Conservation (phyloP, 2,113 vertebrate species). For the Pithys albifrons region DNA sequence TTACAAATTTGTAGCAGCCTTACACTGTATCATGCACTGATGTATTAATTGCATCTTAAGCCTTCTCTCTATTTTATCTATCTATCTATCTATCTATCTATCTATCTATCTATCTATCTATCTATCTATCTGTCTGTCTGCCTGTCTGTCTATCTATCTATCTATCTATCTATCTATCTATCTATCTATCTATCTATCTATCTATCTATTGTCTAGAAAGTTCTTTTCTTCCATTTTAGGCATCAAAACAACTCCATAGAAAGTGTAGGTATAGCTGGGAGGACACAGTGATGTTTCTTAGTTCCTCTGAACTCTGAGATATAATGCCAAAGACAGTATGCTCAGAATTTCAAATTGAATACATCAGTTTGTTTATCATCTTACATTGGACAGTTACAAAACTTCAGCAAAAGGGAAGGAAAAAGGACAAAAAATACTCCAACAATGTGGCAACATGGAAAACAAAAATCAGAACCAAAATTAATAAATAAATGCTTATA, state of each 20-base stretch:
- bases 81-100: too few species aligned
- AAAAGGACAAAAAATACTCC: not conserved
- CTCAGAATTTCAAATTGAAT: not conserved
- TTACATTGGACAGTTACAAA: not conserved
- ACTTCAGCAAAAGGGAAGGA: not conserved
- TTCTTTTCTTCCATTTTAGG: too few species aligned
- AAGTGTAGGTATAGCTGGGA: not conserved
- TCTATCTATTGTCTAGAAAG: too few species aligned
- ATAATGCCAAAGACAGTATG: not conserved
- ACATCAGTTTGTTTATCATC: not conserved
- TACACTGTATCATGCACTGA: too few species aligned
- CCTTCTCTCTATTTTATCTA: too few species aligned
- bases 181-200: too few species aligned
- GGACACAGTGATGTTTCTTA: not conserved
- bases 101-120: too few species aligned
- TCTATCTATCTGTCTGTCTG: too few species aligned
- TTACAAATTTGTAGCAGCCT: too few species aligned
- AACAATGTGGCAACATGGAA: not conserved
- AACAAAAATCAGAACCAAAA: not conserved
- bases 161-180: too few species aligned
- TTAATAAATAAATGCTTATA: not conserved
- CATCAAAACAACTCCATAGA: not conserved
- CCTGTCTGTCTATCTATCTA: too few species aligned
- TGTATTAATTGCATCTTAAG: too few species aligned
- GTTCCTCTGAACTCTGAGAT: not conserved